A percentile compares a stretch with the other conserved stretches of the same genome.
These are phyloP conservation scores for Scaptodrosophila lebanonensis DNA, from an alignment of 1,140 invertebrate species.

Conservation along the genomic window DNA sequence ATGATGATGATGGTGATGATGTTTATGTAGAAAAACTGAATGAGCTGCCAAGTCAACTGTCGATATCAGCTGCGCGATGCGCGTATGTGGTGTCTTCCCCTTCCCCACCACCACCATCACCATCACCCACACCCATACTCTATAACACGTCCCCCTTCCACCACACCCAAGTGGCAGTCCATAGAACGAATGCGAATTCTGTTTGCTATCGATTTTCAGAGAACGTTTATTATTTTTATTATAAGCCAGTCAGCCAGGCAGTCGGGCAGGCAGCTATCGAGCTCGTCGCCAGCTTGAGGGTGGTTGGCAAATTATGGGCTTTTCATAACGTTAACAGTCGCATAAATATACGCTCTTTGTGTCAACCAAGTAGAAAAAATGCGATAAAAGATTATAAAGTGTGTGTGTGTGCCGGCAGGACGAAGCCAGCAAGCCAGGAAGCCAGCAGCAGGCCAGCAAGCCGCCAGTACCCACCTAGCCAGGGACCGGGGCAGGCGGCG, in stretches of 20 bases:
- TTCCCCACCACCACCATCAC: not conserved
- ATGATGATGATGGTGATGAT: not conserved
- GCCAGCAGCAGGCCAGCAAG: no score
- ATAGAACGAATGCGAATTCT: conserved; percentile 68
- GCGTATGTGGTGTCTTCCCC: not conserved
- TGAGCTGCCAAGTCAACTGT: conserved; percentile 64
- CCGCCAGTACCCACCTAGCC: not conserved
- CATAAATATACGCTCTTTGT: conserved; percentile 76
- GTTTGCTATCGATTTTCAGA: conserved; percentile 76
- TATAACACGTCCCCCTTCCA: not conserved
- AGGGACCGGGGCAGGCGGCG: conserved; percentile 39
- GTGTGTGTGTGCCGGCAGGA: conserved; percentile 43
- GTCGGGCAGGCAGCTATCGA: not conserved
- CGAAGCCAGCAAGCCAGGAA: no score
- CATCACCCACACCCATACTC: not conserved
- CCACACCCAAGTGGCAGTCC: conserved; percentile 2
- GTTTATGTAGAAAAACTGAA: conserved; percentile 19
- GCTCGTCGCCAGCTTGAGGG: conserved; percentile 20
- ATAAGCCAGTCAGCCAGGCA: conserved; percentile 35
- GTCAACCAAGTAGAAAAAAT: conserved; percentile 76
- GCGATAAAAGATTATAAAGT: conserved; percentile 78
- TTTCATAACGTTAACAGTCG: conserved; percentile 77
- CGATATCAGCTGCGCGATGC: conserved; percentile 62
- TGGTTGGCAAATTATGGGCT: conserved; percentile 75
- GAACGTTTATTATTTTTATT: conserved; percentile 75